phyloP scores from a whole-genome alignment of 2,888 invertebrate genomes.

The Meteorus cinctellus region DNA sequence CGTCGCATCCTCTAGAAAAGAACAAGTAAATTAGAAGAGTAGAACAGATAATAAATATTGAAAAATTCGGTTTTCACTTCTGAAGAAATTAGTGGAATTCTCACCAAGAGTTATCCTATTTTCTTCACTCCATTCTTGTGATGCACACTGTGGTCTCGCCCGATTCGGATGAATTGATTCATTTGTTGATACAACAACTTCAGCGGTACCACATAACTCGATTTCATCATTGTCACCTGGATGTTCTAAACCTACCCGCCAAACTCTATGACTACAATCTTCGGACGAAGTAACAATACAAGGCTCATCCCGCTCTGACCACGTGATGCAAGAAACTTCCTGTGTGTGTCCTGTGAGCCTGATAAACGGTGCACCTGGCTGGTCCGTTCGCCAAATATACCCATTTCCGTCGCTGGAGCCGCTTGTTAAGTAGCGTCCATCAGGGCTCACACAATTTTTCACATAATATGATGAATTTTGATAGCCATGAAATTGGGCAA shows the following conservation, averaged over 20 bases:
- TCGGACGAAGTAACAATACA: constrained; percentile 88
- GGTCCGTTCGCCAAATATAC: constrained; percentile 87
- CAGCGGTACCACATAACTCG: constrained; percentile 74
- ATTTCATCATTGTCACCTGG: constrained; percentile 68
- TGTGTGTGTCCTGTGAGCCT: constrained; percentile 84
- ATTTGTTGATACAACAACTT: constrained; percentile 65
- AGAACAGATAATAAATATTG: neutral
- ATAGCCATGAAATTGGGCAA: constrained; percentile 78
- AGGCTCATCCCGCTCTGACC: constrained; percentile 78
- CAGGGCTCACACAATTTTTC: constrained; percentile 86
- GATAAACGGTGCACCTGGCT: constrained; percentile 79
- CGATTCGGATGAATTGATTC: constrained; percentile 53
- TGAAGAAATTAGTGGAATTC: neutral
- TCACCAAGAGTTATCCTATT: constrained; percentile 59
- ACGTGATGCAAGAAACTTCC: constrained; percentile 91
- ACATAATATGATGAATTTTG: constrained; percentile 89
- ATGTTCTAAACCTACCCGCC: constrained; percentile 79
- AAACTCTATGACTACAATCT: constrained; percentile 85
- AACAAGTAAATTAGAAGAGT: neutral
- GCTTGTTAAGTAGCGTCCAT: constrained; percentile 86
- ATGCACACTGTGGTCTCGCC: constrained; percentile 64
- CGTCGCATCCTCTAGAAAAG: neutral
- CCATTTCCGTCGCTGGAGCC: constrained; percentile 92
- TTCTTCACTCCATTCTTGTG: constrained; percentile 49
- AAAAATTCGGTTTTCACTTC: too few relatives aligned